Evolutionary conservation across 2,888 invertebrate species (phyloP), one percentile per base, ranked within the genome.

Genomic region (Caenorhabditis wallacei): DNA sequence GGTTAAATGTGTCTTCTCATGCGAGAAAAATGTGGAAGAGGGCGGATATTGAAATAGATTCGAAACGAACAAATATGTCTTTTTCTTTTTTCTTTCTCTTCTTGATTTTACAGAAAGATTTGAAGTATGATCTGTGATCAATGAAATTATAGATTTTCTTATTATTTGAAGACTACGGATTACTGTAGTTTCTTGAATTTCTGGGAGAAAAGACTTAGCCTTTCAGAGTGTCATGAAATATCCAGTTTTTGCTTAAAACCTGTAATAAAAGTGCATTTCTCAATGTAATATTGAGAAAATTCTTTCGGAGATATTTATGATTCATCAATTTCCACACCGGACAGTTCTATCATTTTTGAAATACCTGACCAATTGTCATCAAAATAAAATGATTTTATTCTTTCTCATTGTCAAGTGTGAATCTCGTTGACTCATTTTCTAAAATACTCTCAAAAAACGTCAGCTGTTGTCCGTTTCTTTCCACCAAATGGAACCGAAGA

Each of bases 1-100:
- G 18, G 46, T 18, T 18, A 48, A 24, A 35, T 22, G 53, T 37
- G 51, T 20, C 35, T 22, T 53, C 53, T 66, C 66, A 53, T 66
- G 66, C 66, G 66, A 37, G 53, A 66, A 37, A 53, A 66, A 66
- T 66, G 66, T 35, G 46, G 18, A 18, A 20, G 66, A 51, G 66
- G 37, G 37, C 66, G 66, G 66, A 66, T 66, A 66, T 66, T 66
- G 51, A 66, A 66, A 66, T 66, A 66, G 66, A 66, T 66, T 66
- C 53, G 66, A 37, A 66, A 53, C 51, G 53, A 66, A 66, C 22
- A 18, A 46, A 22, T 22, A 40, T 48, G 8, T 30, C 35, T 46
- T 48, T 35, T 51, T 51, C 13, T 18, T 51, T 20, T 26, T 51
- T 64, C 13, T 18, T 51, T 20, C 16, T 51, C 51, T 51, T 35